These are phyloP conservation scores for Glossophaga mutica DNA, from an alignment of 2,797 vertebrate species.

Conservation along the genomic window DNA sequence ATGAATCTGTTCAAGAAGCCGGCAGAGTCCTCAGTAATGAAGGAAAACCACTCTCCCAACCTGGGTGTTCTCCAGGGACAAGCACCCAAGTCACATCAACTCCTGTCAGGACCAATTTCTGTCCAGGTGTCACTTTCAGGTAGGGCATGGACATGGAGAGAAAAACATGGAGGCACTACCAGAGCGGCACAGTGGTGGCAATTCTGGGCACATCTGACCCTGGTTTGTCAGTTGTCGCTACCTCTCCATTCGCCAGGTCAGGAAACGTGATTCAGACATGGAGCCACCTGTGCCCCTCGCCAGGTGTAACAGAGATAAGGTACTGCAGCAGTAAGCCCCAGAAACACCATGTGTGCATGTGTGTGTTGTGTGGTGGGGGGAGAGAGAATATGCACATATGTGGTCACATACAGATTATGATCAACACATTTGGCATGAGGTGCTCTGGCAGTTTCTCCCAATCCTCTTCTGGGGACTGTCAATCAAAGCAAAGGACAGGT, in stretches of 20 bases:
- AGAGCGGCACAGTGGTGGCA: accelerated
- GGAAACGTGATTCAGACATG: no score
- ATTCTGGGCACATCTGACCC: accelerated
- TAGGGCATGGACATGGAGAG: accelerated
- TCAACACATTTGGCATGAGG: neutral
- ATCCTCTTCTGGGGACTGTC: neutral
- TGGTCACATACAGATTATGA: neutral
- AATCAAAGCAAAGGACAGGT: neutral
- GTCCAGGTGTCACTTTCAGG: accelerated
- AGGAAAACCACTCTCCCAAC: neutral
- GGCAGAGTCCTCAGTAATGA: neutral
- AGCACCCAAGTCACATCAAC: neutral
- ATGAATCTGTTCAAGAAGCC: neutral
- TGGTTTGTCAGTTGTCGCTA: neutral
- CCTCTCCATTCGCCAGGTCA: neutral
- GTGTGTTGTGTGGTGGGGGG: neutral
- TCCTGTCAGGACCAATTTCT: accelerated
- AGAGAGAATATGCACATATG: neutral
- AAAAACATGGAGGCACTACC: accelerated
- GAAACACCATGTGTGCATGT: no score
- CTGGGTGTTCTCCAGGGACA: neutral
- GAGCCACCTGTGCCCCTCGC: neutral
- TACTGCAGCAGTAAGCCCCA: neutral
- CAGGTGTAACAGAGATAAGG: neutral
- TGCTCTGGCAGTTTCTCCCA: neutral